Percentiles rank a stretch among this genome's conserved stretches.
Conservation (phyloP, 2,113 vertebrate species). For the Hepsetus odoe region DNA sequence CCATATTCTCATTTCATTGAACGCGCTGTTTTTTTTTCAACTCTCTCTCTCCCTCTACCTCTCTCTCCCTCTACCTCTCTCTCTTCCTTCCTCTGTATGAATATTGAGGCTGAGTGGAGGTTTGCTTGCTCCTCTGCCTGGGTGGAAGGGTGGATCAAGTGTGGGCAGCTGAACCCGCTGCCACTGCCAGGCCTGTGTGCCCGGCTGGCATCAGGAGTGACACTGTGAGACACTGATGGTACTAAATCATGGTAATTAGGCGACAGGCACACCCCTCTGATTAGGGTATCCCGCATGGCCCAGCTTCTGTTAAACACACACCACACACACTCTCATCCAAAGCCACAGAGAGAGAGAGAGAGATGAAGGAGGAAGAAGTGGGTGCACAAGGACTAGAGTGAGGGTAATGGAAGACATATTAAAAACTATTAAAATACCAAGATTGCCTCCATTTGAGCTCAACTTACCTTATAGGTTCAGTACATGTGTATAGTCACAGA, state of each 20-base stretch:
- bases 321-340: not conserved
- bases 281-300: conserved; percentile 50
- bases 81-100: not conserved
- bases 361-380: conserved; percentile 7
- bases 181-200: conserved; percentile 31
- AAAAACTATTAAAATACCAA: not conserved
- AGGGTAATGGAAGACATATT: conserved; percentile 1
- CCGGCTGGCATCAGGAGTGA: conserved; percentile 49
- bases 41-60: not conserved
- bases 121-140: not conserved
- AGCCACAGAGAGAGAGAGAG: conserved; percentile 2
- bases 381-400: not conserved
- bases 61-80: not conserved
- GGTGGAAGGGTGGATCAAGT: conserved; percentile 18
- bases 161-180: conserved; percentile 39
- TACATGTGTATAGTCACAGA: too few relatives aligned
- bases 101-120: not conserved
- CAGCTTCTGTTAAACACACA: conserved; percentile 43
- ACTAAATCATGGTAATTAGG: conserved; percentile 60
- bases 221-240: conserved; percentile 47
- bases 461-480: too few relatives aligned
- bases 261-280: conserved; percentile 53
- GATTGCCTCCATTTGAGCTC: too few relatives aligned
- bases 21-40: too few relatives aligned
- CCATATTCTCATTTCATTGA: too few relatives aligned